Base-by-base conservation (phyloP, 2,113 vertebrate genomes). In the Phylloscopus whistleri region DNA sequence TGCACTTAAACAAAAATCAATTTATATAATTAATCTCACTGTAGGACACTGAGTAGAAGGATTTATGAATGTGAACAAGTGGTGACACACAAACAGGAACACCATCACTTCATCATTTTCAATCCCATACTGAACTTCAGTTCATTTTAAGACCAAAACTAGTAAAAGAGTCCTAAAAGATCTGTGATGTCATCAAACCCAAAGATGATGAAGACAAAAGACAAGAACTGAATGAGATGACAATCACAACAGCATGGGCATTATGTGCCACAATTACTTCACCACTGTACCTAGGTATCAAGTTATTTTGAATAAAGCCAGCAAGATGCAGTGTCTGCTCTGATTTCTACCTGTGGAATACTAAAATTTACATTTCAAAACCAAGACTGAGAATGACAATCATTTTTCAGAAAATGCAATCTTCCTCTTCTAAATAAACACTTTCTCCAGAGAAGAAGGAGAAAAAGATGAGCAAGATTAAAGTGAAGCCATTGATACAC, bases 321-420 rank as follows among this genome's bases (percentile, higher is more conserved):
- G 87, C 16, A 74, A 81, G 52, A 84, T 33, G 49, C 31, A 81
- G 24, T 30, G 37, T 41, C 55, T 92, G 73, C 48, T 88, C 60
- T 81, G 72, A 70, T 75, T 92, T 95, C 92, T 56, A 93, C 68
- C 82, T 30, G 22, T 10, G 31, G 59, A 93, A 90, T 39, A 84
- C n/a, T 75, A 75, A 90, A 85, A 90, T 84, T 88, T 81, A 81
- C 64, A 86, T 94, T 95, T 93, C 68, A 89, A 90, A 96, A 90
- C 35, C 46, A 79, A 69, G 72, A 59, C 3, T 19, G 33, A 82
- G 31, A 89, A 49, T 16, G 48, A 66, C 30, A 77, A 60, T 59
- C 0, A 77, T 92, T 80, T 94, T 92, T 88, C 66, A 90, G 21
- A 76, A 91, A 90, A 93, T 16, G 64, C 30, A 81, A 81, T 73